Conservation (phyloP, 2,888 invertebrate genomes). For the Germaria angustata region DNA sequence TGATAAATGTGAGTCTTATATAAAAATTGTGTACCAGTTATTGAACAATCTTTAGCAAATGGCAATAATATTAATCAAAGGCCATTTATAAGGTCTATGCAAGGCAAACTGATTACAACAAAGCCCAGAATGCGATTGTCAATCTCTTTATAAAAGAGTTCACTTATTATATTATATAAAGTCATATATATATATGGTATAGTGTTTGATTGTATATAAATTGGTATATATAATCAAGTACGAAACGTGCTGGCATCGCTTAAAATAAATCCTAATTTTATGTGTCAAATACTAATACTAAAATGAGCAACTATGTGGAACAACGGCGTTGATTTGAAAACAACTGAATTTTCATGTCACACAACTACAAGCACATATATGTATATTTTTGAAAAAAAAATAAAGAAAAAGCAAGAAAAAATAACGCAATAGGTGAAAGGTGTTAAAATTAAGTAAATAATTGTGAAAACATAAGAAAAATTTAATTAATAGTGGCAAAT, state of each 20-base stretch:
- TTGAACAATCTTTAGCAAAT: too few relatives aligned
- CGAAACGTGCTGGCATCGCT: not conserved
- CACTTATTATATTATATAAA: too few relatives aligned
- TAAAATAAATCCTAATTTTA: not conserved
- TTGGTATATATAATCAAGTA: too few relatives aligned
- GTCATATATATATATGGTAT: too few relatives aligned
- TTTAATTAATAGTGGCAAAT: constrained; percentile 33
- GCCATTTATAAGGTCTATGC: too few relatives aligned
- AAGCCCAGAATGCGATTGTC: too few relatives aligned
- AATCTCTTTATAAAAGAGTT: too few relatives aligned
- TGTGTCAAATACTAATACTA: not conserved
- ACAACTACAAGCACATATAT: constrained; percentile 63
- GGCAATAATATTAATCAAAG: too few relatives aligned
- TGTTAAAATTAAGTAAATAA: constrained; percentile 56
- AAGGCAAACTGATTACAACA: too few relatives aligned
- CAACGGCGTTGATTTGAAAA: constrained; percentile 66
- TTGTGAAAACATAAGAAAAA: constrained; percentile 33
- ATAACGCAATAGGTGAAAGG: constrained; percentile 58
- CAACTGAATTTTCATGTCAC: constrained; percentile 65
- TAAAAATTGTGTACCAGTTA: too few relatives aligned
- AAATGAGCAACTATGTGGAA: constrained; percentile 17
- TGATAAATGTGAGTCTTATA: too few relatives aligned
- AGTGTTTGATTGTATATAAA: too few relatives aligned
- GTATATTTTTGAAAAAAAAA: constrained; percentile 36
- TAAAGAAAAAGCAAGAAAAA: constrained; percentile 52